Percentiles rank a stretch among this genome's conserved stretches.
These are phyloP conservation scores for Gobio gobio DNA, from an alignment of 2,113 vertebrate genomes.

Conservation along the genomic window DNA sequence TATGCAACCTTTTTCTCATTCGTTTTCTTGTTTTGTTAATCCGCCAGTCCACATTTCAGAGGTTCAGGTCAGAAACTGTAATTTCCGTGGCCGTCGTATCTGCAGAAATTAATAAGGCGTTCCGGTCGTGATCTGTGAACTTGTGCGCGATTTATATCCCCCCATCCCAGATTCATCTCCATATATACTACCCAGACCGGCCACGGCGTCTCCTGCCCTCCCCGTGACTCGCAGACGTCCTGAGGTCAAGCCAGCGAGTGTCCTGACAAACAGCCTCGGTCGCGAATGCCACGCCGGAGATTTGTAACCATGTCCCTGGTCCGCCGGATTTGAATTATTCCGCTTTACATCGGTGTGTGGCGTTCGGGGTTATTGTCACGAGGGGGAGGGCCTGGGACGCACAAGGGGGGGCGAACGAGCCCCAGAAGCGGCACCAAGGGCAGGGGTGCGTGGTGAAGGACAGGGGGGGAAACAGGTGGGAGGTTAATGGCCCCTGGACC, in stretches of 20 bases:
- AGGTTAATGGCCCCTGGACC: constrained; percentile 99
- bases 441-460: constrained; percentile 80
- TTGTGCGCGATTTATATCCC: constrained; percentile 77
- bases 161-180: constrained; percentile 57
- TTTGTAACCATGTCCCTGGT: constrained; percentile 97
- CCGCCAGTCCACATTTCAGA: constrained; percentile 65
- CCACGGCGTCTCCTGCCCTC: constrained; percentile 23
- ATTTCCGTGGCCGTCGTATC: constrained; percentile 65
- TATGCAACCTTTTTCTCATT: constrained; percentile 53
- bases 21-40: constrained; percentile 45
- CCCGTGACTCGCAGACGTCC: constrained; percentile 66
- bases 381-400: constrained; percentile 38
- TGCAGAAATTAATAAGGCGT: constrained; percentile 76
- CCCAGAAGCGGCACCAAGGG: constrained; percentile 87
- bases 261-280: constrained; percentile 88
- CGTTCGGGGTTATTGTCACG: constrained; percentile 54
- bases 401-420: constrained; percentile 75
- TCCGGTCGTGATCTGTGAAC: constrained; percentile 74
- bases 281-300: constrained; percentile 82
- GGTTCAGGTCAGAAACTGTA: constrained; percentile 59
- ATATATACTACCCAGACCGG: constrained; percentile 61
- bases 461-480: constrained; percentile 92
- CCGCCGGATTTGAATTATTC: constrained; percentile 99
- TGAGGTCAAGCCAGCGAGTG: constrained; percentile 85
- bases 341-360: constrained; percentile 81